Base-by-base conservation (phyloP, 2,797 vertebrate genomes). In the Sebastes iracundus region DNA sequence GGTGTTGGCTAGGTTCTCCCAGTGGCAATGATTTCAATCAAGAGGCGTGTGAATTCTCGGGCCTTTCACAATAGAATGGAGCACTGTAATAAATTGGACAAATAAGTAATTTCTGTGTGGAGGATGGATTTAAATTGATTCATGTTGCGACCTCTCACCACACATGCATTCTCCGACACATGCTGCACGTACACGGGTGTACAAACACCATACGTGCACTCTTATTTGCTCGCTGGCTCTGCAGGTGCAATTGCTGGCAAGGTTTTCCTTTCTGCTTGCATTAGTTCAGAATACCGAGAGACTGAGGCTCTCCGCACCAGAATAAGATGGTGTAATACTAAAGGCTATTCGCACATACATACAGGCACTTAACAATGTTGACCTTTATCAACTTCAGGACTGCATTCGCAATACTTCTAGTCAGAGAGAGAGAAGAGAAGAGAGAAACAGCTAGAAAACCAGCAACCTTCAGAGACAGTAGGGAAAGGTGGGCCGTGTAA, bases 11-110 rank as follows among this genome's bases (percentile, higher is more conserved):
- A 66, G 77, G 73, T 93, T 88, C 79, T 85, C 82, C 91, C 90
- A 60, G 87, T 88, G 88, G 94, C 91, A 93, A 89, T 92, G 76
- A 90, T 94, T 94, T 94, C 90, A 94, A 95, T 94, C 90, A 93
- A 85, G 92, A 91, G 79, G 80, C 58, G 67, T 87, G 90, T 72
- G 90, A 93, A 92, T 92, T 91, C 85, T 77, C 63, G 6, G 61
- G 83, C 80, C 82, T 91, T 83, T 84, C 84, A 86, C 88, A 92
- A 90, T 89, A 81, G 81, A 87, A 89, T 70, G 76, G 72, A 90
- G 85, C 87, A 81, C 77, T 80, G 86, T 90, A 92, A 93, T 94
- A 91, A 90, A 95, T 93, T 93, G 90, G 80, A 93, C 93, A 95
- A 95, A 95, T 93, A 90, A 92, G 89, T 93, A 9, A 94, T 94